Conservation (phyloP, 2,113 vertebrate species). For the Toxotes jaculatrix region DNA sequence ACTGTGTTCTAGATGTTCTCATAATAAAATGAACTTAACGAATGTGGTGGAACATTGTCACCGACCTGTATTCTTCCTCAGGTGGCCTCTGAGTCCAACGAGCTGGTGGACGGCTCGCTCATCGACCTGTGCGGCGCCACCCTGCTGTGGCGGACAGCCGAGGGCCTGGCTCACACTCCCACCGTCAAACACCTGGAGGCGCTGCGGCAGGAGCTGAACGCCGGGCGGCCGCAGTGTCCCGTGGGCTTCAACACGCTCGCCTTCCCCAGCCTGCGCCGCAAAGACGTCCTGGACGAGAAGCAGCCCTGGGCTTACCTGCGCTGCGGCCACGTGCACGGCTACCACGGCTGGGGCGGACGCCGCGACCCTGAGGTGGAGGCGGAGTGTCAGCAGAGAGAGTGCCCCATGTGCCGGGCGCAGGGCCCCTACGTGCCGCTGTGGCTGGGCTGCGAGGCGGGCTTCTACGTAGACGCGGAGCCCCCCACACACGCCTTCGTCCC, state of each 20-base stretch:
- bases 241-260: slow-evolving; percentile 95
- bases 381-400: slow-evolving; percentile 91
- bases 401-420: slow-evolving; percentile 93
- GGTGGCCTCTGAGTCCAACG: slow-evolving; percentile 93
- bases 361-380: slow-evolving; percentile 39
- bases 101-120: slow-evolving; percentile 93
- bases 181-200: slow-evolving; percentile 94
- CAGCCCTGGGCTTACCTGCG: slow-evolving; percentile 96
- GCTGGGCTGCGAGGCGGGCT: slow-evolving; percentile 92
- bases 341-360: slow-evolving; percentile 91
- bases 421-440: slow-evolving; percentile 95
- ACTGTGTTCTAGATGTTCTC: no score
- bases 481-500: slow-evolving; percentile 94
- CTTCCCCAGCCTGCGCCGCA: slow-evolving; percentile 93
- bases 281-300: slow-evolving; percentile 90
- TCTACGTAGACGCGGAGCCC: slow-evolving; percentile 93
- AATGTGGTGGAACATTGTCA: background rate
- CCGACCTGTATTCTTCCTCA: slow-evolving; percentile 51
- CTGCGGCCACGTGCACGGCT: slow-evolving; percentile 96
- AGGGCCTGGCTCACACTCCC: slow-evolving; percentile 91
- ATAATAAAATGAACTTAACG: no score
- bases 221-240: slow-evolving; percentile 94
- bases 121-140: slow-evolving; percentile 96
- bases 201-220: slow-evolving; percentile 93
- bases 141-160: slow-evolving; percentile 93